These are phyloP conservation scores for Bos taurus DNA, from an alignment of 2,113 vertebrate genomes.

Conservation along the genomic window DNA sequence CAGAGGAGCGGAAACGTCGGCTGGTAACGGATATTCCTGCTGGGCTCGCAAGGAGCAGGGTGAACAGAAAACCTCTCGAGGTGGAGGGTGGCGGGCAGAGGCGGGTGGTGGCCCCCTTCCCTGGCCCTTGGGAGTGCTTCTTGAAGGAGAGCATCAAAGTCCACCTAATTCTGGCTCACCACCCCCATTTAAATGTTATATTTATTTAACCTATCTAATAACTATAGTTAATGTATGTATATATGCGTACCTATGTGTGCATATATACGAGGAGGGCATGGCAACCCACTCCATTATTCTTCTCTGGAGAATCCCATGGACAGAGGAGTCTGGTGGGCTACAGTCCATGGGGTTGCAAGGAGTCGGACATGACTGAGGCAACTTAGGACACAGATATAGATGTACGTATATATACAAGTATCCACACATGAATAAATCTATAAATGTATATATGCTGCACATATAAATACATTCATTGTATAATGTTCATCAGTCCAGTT, in stretches of 20 bases:
- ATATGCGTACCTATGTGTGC: fast-evolving
- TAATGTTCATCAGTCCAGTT: neutral
- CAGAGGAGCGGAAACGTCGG: fast-evolving
- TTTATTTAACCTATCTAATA: neutral
- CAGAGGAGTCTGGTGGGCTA: neutral
- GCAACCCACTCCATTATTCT: neutral
- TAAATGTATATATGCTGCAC: neutral
- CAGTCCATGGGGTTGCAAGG: neutral
- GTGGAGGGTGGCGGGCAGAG: fast-evolving
- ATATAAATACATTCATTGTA: too few species aligned
- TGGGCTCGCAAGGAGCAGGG: fast-evolving
- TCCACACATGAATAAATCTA: neutral
- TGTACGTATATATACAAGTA: neutral
- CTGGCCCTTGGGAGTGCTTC: neutral
- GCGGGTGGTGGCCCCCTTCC: fast-evolving
- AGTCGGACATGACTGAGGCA: neutral
- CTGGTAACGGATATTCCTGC: fast-evolving
- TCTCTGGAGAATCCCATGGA: neutral
- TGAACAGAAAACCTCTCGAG: fast-evolving
- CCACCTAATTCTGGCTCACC: too few species aligned
- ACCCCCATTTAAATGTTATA: neutral
- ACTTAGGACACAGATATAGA: neutral
- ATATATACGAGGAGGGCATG: neutral
- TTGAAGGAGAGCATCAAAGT: fast-evolving
- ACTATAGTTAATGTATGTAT: too few species aligned